These are phyloP conservation scores for Sarcophilus harrisii DNA, from an alignment of 2,797 vertebrate genomes.

Conservation along the genomic window DNA sequence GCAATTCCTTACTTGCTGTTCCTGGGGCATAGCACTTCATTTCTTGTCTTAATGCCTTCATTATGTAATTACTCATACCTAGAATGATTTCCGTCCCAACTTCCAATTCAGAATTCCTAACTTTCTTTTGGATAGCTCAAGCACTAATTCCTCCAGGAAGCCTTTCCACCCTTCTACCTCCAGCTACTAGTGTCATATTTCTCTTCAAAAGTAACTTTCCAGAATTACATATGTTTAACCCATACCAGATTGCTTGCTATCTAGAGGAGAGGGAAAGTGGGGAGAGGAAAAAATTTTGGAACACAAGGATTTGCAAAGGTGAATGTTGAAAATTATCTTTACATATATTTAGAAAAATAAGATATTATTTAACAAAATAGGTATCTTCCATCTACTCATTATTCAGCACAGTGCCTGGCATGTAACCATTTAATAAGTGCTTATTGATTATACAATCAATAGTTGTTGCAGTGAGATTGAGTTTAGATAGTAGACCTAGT, in stretches of 20 bases:
- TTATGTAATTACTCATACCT: neutral
- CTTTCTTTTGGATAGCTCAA: neutral
- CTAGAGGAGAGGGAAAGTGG: no score
- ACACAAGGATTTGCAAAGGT: no score
- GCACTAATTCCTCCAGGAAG: neutral
- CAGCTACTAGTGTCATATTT: neutral
- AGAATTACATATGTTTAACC: no score
- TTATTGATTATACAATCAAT: no score
- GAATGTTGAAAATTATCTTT: no score
- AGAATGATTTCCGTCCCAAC: neutral
- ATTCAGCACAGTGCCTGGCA: neutral
- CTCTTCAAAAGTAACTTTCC: neutral
- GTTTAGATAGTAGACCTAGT: neutral
- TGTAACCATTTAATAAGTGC: neutral
- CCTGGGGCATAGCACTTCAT: neutral
- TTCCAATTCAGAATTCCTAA: neutral
- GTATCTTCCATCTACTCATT: neutral
- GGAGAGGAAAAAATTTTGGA: no score
- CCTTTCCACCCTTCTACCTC: neutral
- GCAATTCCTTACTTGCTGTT: neutral
- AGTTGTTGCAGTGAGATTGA: neutral
- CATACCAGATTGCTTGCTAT: no score
- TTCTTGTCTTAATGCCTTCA: neutral
- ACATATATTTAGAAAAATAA: no score
- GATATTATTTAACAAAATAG: no score